phyloP scores from a whole-genome alignment of 2,888 invertebrate species.

The Metacarcinus magister region DNA sequence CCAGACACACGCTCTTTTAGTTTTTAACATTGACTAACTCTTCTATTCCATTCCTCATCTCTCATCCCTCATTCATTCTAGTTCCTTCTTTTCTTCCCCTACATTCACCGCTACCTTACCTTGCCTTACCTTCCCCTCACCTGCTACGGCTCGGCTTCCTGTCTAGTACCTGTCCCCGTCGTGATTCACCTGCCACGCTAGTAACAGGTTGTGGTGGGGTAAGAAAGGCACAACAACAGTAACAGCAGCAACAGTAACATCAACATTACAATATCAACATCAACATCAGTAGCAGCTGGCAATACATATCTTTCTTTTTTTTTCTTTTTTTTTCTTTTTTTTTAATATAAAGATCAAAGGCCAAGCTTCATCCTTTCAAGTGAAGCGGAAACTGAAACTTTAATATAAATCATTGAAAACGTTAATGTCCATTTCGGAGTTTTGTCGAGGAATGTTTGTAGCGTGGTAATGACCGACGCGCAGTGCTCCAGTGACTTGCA shows the following conservation, averaged over 20 bases:
- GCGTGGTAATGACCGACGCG: conserved; percentile 5
- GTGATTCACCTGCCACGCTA: neutral
- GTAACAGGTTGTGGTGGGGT: neutral
- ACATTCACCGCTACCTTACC: neutral
- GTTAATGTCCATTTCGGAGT: neutral
- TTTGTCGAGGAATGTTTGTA: neutral
- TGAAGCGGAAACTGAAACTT: conserved; percentile 3
- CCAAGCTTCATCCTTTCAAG: neutral
- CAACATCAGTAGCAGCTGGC: neutral
- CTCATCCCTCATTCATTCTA: neutral
- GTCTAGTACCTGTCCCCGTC: neutral
- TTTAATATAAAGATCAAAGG: neutral
- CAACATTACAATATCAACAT: too few relatives aligned
- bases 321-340: neutral
- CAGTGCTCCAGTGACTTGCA: neutral
- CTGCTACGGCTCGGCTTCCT: neutral
- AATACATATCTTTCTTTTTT: neutral
- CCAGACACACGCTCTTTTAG: neutral
- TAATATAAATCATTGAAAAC: neutral
- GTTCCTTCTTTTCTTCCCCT: neutral
- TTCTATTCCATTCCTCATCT: neutral
- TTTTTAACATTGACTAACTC: neutral
- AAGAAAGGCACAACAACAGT: neutral
- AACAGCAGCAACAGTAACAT: neutral
- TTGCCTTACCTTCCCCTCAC: neutral